phyloP scores from a whole-genome alignment of 2,113 vertebrate species.

The Sceloporus tristichus region DNA sequence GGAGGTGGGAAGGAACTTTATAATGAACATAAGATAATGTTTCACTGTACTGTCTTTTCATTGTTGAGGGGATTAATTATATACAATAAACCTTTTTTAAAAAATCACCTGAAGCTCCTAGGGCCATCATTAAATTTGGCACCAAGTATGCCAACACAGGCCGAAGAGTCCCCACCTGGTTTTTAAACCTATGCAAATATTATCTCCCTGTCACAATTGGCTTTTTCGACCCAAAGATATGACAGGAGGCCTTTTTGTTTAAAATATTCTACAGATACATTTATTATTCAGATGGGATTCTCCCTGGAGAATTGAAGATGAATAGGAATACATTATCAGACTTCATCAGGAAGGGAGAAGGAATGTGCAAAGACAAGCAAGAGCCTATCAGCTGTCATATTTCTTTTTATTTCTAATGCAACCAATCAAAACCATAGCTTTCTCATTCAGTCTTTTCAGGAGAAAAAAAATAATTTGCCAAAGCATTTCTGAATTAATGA shows the following conservation, averaged over 20 bases:
- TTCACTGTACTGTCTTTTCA: neutral
- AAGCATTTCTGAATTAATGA: conserved; percentile 49
- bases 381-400: conserved; percentile 15
- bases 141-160: conserved; percentile 37
- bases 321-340: conserved; percentile 44
- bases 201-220: neutral
- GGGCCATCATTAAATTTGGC: conserved; percentile 46
- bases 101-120: conserved; percentile 40
- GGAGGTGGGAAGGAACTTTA: too few relatives aligned
- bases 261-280: neutral
- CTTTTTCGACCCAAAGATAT: conserved; percentile 32
- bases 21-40: neutral
- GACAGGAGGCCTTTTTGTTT: conserved; percentile 45
- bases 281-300: conserved; percentile 42
- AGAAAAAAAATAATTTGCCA: conserved; percentile 57
- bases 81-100: neutral
- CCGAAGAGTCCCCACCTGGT: neutral
- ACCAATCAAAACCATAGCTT: conserved; percentile 38
- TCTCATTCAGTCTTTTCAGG: conserved; percentile 29
- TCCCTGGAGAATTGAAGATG: conserved; percentile 35
- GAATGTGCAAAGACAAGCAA: conserved; percentile 33
- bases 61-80: neutral
- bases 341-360: conserved; percentile 31
- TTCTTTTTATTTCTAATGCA: conserved; percentile 24
- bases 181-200: conserved; percentile 28